Evolutionary conservation across 2,888 invertebrate genomes (phyloP).

Genomic region (Nephrocerus scutellatus): DNA sequence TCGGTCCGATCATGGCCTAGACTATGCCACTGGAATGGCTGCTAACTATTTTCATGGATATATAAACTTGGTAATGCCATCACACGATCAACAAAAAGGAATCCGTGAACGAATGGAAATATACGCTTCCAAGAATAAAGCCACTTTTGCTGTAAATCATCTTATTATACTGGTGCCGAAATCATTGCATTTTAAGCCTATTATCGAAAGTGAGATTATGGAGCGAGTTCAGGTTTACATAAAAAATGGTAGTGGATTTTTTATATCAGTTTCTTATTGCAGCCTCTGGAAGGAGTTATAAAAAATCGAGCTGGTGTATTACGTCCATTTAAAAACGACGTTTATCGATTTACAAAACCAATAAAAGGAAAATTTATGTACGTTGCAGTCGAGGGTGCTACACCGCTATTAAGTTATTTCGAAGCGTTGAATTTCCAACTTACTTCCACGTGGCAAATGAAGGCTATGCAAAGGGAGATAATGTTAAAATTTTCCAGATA

Average conservation of each 20-base stretch:
- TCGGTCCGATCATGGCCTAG: slow-evolving; percentile 33
- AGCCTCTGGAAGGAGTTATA: slow-evolving; percentile 30
- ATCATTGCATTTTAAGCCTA: slow-evolving; percentile 31
- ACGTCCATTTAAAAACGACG: slow-evolving; percentile 36
- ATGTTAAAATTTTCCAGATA: slow-evolving; percentile 36
- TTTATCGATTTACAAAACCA: slow-evolving; percentile 30
- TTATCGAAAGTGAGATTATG: slow-evolving; percentile 30
- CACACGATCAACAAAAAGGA: slow-evolving; percentile 24
- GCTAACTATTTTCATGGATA: slow-evolving; percentile 41
- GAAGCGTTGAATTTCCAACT: slow-evolving; percentile 30
- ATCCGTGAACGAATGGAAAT: slow-evolving; percentile 30
- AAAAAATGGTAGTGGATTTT: neutral
- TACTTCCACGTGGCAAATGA: slow-evolving; percentile 35
- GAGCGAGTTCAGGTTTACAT: slow-evolving; percentile 26
- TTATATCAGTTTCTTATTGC: neutral
- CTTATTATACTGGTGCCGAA: slow-evolving; percentile 38
- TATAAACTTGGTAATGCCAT: slow-evolving; percentile 33
- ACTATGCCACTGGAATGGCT: slow-evolving; percentile 43
- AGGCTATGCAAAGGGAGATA: slow-evolving; percentile 37
- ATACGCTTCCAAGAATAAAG: slow-evolving; percentile 29
- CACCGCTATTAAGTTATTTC: slow-evolving; percentile 39
- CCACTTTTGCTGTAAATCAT: slow-evolving; percentile 32
- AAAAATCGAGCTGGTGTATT: slow-evolving; percentile 38
- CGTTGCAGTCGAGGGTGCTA: slow-evolving; percentile 39
- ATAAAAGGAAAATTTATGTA: slow-evolving; percentile 34